Conservation (phyloP, 1,140 invertebrate species). For the Phthorimaea operculella region DNA sequence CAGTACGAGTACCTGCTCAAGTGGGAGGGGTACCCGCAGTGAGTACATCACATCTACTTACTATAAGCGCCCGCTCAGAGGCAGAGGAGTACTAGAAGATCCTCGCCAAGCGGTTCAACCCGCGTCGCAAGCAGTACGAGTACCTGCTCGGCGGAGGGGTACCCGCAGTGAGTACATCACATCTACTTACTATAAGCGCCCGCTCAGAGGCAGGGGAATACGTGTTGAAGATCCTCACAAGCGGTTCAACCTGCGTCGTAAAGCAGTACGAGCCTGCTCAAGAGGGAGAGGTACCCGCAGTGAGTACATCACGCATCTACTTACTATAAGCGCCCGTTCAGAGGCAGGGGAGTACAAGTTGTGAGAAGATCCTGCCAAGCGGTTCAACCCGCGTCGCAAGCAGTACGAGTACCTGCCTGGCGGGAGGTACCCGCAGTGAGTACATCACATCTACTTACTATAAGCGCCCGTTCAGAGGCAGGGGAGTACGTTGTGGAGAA, state of each 20-base stretch:
- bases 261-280: slow-evolving; percentile 79
- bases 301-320: too few relatives aligned
- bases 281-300: too few relatives aligned
- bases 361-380: slow-evolving; percentile 84
- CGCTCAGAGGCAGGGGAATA: slow-evolving; percentile 71
- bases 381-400: slow-evolving; percentile 81
- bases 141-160: slow-evolving; percentile 82
- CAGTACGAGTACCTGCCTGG: slow-evolving; percentile 84
- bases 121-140: slow-evolving; percentile 79
- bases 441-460: too few relatives aligned
- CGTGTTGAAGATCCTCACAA: slow-evolving; percentile 81
- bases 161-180: too few relatives aligned
- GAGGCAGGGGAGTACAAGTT: slow-evolving; percentile 70
- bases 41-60: too few relatives aligned
- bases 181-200: too few relatives aligned
- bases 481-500: too few relatives aligned
- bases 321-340: too few relatives aligned
- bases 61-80: too few relatives aligned
- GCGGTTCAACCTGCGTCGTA: slow-evolving; percentile 80
- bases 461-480: too few relatives aligned
- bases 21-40: too few relatives aligned
- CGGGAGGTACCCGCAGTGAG: slow-evolving; percentile 73
- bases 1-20: slow-evolving; percentile 84
- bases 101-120: slow-evolving; percentile 82
- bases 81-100: slow-evolving; percentile 78